Conservation (phyloP, 1,140 invertebrate species). For the Brachionus plicatilis region DNA sequence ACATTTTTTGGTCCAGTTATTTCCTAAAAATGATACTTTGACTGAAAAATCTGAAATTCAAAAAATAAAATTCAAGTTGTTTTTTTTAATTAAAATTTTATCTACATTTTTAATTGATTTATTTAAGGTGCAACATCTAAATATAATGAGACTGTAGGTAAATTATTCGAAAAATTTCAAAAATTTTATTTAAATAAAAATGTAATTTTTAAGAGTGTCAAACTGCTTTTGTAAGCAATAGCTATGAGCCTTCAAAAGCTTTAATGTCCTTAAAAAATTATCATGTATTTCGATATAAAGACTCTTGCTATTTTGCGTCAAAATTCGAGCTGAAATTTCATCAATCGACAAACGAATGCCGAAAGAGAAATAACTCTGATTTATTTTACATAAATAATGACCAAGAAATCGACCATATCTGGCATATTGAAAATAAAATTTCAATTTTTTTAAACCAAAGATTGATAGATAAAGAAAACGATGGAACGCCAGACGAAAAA, state of each 20-base stretch:
- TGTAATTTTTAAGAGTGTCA: not conserved
- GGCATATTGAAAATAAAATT: not conserved
- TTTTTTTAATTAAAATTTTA: too few relatives aligned
- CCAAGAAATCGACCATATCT: not conserved
- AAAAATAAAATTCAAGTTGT: too few relatives aligned
- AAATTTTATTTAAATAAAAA: not conserved
- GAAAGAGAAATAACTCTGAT: not conserved
- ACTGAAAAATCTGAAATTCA: too few relatives aligned
- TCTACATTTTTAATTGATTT: not conserved
- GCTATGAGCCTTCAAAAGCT: not conserved
- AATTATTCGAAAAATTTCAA: not conserved
- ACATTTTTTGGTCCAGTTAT: too few relatives aligned
- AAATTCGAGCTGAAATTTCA: not conserved
- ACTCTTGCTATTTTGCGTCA: not conserved
- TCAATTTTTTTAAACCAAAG: not conserved
- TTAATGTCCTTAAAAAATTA: not conserved
- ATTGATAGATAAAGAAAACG: not conserved
- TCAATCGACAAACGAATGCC: not conserved
- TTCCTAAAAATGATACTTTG: too few relatives aligned
- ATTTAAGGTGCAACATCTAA: not conserved
- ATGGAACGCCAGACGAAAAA: not conserved
- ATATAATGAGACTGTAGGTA: not conserved
- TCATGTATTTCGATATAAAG: not conserved
- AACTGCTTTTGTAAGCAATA: not conserved
- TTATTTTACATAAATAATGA: conserved; percentile 6